These are phyloP conservation scores for Lasiurus borealis DNA, from an alignment of 2,113 vertebrate genomes.

Conservation along the genomic window DNA sequence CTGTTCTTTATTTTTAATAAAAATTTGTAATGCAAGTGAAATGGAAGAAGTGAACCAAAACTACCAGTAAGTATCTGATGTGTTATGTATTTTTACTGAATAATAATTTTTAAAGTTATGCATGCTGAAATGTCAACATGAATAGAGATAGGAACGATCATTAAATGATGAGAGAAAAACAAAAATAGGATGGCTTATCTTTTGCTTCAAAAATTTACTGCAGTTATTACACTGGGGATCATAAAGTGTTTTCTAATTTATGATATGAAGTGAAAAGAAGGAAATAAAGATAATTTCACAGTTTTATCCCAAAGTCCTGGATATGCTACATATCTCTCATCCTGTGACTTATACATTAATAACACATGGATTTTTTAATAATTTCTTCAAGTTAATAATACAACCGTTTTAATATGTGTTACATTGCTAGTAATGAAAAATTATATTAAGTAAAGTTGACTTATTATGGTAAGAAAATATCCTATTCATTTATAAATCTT, in stretches of 20 bases:
- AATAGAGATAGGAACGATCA: not conserved
- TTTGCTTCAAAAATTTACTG: not conserved
- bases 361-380: not conserved
- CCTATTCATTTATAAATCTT: not conserved
- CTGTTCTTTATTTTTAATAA: slow-evolving; percentile 59
- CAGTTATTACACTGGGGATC: not conserved
- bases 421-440: not conserved
- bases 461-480: not conserved
- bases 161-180: not conserved
- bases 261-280: not conserved
- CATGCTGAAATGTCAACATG: slow-evolving; percentile 17
- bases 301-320: not conserved
- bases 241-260: not conserved
- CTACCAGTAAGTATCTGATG: not conserved
- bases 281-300: not conserved
- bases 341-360: not conserved
- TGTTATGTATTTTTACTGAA: slow-evolving; percentile 16
- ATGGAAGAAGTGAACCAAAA: not conserved
- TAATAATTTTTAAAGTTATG: slow-evolving; percentile 19
- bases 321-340: not conserved
- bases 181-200: not conserved
- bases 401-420: not conserved
- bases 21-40: slow-evolving; percentile 45
- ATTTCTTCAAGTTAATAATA: not conserved
- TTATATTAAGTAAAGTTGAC: not conserved